Evolutionary conservation across 2,113 vertebrate genomes (phyloP).

Genomic region (Phalacrocorax brasilianus): DNA sequence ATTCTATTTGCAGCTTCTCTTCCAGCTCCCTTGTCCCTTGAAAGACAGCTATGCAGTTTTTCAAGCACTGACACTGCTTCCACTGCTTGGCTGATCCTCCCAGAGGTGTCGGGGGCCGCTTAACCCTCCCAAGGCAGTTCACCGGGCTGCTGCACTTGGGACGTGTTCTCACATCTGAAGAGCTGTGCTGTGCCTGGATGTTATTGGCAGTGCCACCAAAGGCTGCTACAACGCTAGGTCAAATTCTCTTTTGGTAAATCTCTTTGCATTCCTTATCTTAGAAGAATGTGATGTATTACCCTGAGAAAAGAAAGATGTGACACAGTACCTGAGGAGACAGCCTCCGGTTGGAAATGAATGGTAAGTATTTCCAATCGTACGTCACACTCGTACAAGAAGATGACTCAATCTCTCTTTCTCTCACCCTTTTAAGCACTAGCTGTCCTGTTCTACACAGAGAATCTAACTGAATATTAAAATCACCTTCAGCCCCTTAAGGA

Average conservation of each 20-base stretch:
- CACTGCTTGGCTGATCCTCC: not conserved
- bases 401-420: not conserved
- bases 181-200: not conserved
- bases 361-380: not conserved
- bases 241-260: not conserved
- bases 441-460: not conserved
- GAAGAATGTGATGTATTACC: not conserved
- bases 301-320: not conserved
- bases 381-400: not conserved
- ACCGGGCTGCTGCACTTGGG: not conserved
- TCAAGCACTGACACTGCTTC: not conserved
- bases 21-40: not conserved
- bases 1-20: slow-evolving; percentile 50
- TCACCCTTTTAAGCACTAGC: not conserved
- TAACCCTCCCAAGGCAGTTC: not conserved
- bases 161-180: not conserved
- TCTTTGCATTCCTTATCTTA: not conserved
- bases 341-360: not conserved
- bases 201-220: not conserved
- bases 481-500: not conserved
- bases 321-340: not conserved
- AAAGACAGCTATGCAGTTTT: slow-evolving; percentile 26
- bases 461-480: not conserved
- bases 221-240: not conserved
- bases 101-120: not conserved